Evolutionary conservation across 2,797 vertebrate species (phyloP).

Genomic region (Sciurus carolinensis): DNA sequence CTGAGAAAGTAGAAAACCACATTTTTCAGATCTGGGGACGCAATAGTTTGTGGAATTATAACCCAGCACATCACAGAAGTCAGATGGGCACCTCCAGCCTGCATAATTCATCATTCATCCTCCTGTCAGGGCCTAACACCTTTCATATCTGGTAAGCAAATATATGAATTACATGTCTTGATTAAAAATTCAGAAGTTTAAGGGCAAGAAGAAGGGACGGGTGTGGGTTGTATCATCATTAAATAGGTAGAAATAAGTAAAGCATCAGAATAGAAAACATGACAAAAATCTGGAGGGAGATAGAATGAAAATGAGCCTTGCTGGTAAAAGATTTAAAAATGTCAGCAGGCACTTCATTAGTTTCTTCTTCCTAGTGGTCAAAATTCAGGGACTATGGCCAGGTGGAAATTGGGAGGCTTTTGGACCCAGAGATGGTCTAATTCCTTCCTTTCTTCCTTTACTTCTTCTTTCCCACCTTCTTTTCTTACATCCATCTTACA

Average conservation of each 20-base stretch:
- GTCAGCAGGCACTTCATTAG: not conserved
- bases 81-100: constrained; percentile 68
- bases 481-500: too few species aligned
- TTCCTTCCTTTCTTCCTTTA: not conserved
- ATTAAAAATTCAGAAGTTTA: constrained; percentile 86
- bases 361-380: constrained; percentile 29
- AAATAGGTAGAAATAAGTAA: constrained; percentile 66
- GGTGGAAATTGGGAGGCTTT: not conserved
- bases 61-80: constrained; percentile 82
- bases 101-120: constrained; percentile 87
- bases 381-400: not conserved
- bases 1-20: constrained; percentile 82
- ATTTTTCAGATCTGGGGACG: constrained; percentile 81
- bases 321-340: not conserved
- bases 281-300: accelerated
- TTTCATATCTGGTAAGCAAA: constrained; percentile 77
- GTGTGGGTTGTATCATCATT: constrained; percentile 61
- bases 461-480: accelerated
- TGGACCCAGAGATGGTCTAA: not conserved
- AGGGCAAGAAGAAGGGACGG: constrained; percentile 70
- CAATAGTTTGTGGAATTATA: constrained; percentile 86
- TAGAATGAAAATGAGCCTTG: not conserved
- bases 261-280: not conserved
- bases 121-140: constrained; percentile 77
- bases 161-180: constrained; percentile 80